Evolutionary conservation across 1,140 invertebrate genomes (phyloP).

Genomic region (Brachionus koreanus): DNA sequence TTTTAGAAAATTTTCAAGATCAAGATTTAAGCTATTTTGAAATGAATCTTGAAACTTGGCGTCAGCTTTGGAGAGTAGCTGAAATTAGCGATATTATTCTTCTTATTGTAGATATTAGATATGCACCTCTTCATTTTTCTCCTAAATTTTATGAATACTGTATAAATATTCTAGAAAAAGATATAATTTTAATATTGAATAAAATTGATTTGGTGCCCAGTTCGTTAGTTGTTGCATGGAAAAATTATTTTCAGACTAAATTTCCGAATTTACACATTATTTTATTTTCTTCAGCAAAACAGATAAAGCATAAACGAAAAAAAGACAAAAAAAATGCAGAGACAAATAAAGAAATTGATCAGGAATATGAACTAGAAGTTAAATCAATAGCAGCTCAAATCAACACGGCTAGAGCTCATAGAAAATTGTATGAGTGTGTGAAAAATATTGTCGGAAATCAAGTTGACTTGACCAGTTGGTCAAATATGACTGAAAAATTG

Average conservation of each 20-base stretch:
- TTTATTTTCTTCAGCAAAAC: constrained; percentile 73
- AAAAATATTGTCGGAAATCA: constrained; percentile 4
- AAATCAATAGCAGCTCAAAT: constrained; percentile 52
- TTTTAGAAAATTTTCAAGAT: constrained; percentile 60
- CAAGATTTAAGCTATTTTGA: constrained; percentile 72
- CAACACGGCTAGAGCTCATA: constrained; percentile 51
- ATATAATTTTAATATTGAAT: constrained; percentile 81
- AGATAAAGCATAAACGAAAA: constrained; percentile 44
- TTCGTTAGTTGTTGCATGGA: constrained; percentile 78
- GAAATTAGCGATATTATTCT: constrained; percentile 84
- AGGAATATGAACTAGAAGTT: constrained; percentile 52
- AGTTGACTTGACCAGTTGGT: constrained; percentile 32
- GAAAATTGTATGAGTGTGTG: constrained; percentile 39
- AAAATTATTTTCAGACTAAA: constrained; percentile 69
- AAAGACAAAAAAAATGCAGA: constrained; percentile 28
- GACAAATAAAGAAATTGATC: constrained; percentile 53
- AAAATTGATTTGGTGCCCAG: constrained; percentile 84
- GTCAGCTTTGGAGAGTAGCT: constrained; percentile 82
- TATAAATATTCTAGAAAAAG: constrained; percentile 69
- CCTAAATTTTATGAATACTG: constrained; percentile 79
- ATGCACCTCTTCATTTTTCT: constrained; percentile 74
- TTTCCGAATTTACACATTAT: constrained; percentile 74
- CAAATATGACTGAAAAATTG: constrained; percentile 18
- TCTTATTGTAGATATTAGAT: constrained; percentile 77
- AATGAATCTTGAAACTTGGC: constrained; percentile 85